Evolutionary conservation across 2,797 vertebrate genomes (phyloP).

Genomic region (Helicolenus hilgendorfi): DNA sequence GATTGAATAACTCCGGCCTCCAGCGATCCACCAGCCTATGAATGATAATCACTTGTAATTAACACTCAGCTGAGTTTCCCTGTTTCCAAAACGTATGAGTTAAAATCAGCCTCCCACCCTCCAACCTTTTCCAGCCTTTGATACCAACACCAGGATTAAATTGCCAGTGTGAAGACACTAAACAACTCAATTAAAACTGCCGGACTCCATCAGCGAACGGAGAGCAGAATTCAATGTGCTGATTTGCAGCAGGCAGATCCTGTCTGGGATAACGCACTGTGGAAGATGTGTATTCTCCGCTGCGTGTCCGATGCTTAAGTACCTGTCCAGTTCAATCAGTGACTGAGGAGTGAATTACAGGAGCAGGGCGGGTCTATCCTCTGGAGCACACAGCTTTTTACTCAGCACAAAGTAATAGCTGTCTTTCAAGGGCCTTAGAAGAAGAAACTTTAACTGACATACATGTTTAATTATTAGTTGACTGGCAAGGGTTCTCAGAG

Average conservation of each 20-base stretch:
- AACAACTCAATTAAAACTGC: constrained; percentile 79
- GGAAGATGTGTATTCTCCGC: constrained; percentile 34
- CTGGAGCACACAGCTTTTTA: neutral
- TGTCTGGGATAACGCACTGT: constrained; percentile 15
- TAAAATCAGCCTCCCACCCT: neutral
- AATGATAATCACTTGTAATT: constrained; percentile 75
- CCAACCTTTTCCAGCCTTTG: constrained; percentile 6
- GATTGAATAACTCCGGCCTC: constrained; percentile 27
- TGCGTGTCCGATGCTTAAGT: constrained; percentile 27
- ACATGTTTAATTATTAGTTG: neutral
- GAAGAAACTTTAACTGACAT: neutral
- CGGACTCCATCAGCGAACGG: constrained; percentile 40
- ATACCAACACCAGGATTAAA: constrained; percentile 60
- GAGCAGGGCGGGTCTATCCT: constrained; percentile 15
- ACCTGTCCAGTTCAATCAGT: constrained; percentile 51
- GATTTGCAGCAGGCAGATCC: constrained; percentile 38
- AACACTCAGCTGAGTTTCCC: constrained; percentile 41
- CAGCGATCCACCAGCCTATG: constrained; percentile 28
- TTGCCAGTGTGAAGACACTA: constrained; percentile 65
- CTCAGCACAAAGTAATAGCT: neutral
- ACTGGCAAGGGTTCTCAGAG: no score
- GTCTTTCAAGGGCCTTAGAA: neutral
- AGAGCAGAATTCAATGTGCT: constrained; percentile 25
- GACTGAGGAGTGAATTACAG: constrained; percentile 14
- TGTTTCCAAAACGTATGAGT: constrained; percentile 20